Conservation (phyloP, 2,797 vertebrate genomes). For the Poeciliopsis paucimaculata region DNA sequence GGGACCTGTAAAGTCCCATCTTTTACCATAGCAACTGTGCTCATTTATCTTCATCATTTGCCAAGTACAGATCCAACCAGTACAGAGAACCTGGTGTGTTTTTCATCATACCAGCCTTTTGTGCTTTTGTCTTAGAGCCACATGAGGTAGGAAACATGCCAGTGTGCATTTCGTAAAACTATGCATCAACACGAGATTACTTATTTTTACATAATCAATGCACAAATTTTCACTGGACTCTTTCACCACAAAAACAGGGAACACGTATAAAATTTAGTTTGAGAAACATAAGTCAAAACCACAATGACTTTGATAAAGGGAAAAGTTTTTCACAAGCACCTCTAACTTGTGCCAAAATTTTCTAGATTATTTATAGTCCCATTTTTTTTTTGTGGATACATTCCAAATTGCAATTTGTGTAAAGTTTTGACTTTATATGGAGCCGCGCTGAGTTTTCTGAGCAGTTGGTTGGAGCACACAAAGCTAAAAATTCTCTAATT, state of each 20-base stretch:
- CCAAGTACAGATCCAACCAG: slow-evolving; percentile 49
- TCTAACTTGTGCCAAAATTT: slow-evolving; percentile 65
- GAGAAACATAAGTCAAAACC: neutral
- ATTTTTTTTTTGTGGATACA: slow-evolving; percentile 36
- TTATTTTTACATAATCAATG: slow-evolving; percentile 8
- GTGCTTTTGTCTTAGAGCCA: slow-evolving; percentile 58
- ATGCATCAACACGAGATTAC: slow-evolving; percentile 28
- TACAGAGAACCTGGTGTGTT: slow-evolving; percentile 57
- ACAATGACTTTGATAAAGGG: slow-evolving; percentile 53
- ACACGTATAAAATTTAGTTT: neutral
- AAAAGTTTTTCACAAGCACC: slow-evolving; percentile 26
- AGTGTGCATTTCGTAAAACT: slow-evolving; percentile 44
- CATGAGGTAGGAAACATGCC: slow-evolving; percentile 51
- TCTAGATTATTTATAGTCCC: slow-evolving; percentile 72
- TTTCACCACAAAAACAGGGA: slow-evolving; percentile 9
- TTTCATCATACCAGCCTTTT: slow-evolving; percentile 59
- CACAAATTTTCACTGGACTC: slow-evolving; percentile 14
- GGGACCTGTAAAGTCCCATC: slow-evolving; percentile 60
- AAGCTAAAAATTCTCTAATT: neutral
- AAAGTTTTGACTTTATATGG: neutral
- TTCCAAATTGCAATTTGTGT: neutral
- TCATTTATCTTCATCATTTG: slow-evolving; percentile 80
- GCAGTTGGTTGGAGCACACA: neutral
- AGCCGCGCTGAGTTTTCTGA: neutral
- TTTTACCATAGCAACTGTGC: slow-evolving; percentile 67